Evolutionary conservation across 2,113 vertebrate genomes (phyloP).

Genomic region (Calyptomena viridis): DNA sequence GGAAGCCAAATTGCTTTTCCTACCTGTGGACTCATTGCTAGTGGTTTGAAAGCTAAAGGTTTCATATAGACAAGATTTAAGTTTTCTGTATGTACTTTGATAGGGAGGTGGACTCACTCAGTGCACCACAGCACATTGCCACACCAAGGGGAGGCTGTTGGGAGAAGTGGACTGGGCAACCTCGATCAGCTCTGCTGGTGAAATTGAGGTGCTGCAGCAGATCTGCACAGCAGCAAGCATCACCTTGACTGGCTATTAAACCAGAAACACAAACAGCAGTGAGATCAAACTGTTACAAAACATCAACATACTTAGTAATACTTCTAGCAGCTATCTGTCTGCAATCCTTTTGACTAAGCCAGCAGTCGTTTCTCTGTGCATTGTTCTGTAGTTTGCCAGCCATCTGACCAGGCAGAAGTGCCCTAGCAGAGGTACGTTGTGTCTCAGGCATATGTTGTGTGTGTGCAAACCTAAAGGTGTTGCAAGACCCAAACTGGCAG

Average conservation of each 20-base stretch:
- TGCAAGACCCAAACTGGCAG: neutral
- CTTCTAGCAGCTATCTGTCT: neutral
- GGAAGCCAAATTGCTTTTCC: constrained; percentile 3
- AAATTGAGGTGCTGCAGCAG: neutral
- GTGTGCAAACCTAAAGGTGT: neutral
- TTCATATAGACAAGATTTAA: neutral
- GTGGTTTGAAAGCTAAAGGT: neutral
- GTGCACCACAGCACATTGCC: neutral
- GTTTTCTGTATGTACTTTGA: neutral
- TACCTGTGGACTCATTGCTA: neutral
- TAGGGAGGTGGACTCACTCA: neutral
- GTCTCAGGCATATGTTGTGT: neutral
- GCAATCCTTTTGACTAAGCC: neutral
- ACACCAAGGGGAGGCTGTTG: neutral
- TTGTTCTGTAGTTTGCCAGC: neutral
- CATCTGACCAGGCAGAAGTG: neutral
- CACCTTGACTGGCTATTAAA: neutral
- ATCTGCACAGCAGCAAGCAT: neutral
- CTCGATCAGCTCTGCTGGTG: rapidly evolving
- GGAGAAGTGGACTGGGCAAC: neutral
- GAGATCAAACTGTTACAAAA: neutral
- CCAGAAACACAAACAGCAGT: neutral
- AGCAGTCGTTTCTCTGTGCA: neutral
- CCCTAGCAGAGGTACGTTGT: neutral
- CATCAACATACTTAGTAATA: neutral